phyloP scores from a whole-genome alignment of 2,888 invertebrate genomes.

The Maniola hyperantus region DNA sequence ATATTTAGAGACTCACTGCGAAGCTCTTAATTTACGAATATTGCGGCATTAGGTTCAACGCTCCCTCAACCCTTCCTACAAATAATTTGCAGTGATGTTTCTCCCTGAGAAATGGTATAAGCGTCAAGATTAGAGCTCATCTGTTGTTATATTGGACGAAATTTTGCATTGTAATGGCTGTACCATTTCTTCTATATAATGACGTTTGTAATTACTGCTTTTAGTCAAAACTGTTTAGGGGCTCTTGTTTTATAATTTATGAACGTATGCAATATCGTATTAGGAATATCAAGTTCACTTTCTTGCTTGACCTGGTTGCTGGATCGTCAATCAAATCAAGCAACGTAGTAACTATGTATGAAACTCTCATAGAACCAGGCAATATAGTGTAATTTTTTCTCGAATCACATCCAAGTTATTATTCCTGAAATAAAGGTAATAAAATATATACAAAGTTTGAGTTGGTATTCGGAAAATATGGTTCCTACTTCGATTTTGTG shows the following conservation, averaged over 20 bases:
- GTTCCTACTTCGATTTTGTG: not conserved
- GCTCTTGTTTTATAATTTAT: not conserved
- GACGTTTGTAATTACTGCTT: not conserved
- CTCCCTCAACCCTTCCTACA: constrained; percentile 75
- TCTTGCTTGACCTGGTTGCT: not conserved
- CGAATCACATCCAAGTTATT: too few species aligned
- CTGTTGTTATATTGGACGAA: constrained; percentile 65
- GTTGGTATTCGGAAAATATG: not conserved
- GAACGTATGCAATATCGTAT: constrained; percentile 2
- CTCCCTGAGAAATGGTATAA: constrained; percentile 72
- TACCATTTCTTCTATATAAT: constrained; percentile 48
- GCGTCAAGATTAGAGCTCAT: constrained; percentile 75
- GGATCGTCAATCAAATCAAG: too few species aligned
- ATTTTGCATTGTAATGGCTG: constrained; percentile 68
- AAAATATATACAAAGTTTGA: not conserved
- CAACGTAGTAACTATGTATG: too few species aligned
- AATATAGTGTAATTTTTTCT: too few species aligned
- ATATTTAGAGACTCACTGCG: constrained; percentile 71
- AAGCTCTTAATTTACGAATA: constrained; percentile 80
- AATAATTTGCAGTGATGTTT: constrained; percentile 76
- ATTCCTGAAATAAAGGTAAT: too few species aligned
- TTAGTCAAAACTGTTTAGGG: not conserved
- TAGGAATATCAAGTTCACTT: not conserved
- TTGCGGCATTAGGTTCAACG: constrained; percentile 74
- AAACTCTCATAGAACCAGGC: too few species aligned